Conservation (phyloP, 2,113 vertebrate genomes). For the Macquaria ambigua region DNA sequence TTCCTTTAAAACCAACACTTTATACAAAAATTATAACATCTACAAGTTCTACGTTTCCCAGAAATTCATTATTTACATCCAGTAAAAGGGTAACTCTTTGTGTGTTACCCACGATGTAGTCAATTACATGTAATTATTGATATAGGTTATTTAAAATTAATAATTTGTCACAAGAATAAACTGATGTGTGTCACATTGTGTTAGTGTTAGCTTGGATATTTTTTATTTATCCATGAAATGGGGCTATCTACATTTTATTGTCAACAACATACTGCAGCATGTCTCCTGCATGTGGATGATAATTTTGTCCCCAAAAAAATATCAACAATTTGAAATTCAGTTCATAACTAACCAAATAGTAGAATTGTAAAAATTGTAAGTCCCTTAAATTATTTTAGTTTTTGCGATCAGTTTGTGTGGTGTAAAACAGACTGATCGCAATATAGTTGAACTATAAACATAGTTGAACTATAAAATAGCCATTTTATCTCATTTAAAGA, state of each 20-base stretch:
- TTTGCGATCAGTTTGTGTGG: background rate
- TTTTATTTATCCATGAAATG: background rate
- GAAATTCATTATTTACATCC: background rate
- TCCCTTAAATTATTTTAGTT: background rate
- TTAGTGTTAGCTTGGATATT: background rate
- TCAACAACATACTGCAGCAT: background rate
- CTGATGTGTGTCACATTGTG: no score
- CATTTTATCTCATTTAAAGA: no score
- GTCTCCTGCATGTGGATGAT: background rate
- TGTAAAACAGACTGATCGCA: background rate
- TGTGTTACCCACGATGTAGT: background rate
- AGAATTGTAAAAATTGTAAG: background rate
- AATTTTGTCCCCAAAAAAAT: background rate
- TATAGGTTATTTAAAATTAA: background rate
- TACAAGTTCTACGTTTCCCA: background rate
- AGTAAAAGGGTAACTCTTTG: background rate
- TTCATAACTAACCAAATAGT: background rate
- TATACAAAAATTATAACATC: no score
- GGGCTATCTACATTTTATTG: background rate
- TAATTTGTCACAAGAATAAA: background rate
- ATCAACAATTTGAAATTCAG: background rate
- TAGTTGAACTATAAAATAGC: background rate
- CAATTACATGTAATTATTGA: background rate
- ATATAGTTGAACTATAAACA: background rate
- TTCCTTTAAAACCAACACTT: background rate